Evolutionary conservation across 2,888 invertebrate species (phyloP).

Genomic region (Sthenelais limicola): DNA sequence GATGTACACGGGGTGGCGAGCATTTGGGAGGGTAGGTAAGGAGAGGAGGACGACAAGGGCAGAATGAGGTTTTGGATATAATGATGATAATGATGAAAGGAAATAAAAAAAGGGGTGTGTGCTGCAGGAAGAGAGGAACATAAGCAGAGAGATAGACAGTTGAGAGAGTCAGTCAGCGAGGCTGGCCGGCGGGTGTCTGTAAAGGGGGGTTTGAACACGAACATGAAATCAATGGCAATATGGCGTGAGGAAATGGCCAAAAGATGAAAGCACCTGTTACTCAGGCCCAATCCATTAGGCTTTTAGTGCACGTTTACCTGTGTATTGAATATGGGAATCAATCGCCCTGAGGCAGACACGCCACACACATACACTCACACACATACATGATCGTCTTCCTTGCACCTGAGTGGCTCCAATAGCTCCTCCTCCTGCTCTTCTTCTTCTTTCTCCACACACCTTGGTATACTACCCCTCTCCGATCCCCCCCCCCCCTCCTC

Average conservation of each 20-base stretch:
- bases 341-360: conserved; percentile 18
- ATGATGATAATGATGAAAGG: too few relatives aligned
- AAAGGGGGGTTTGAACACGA: conserved; percentile 13
- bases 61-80: not conserved
- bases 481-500: conserved; percentile 10
- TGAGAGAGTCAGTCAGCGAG: not conserved
- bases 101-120: not conserved
- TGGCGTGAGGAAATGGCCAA: conserved; percentile 33
- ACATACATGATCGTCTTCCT: too few relatives aligned
- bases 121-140: not conserved
- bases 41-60: too few relatives aligned
- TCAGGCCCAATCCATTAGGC: conserved; percentile 29
- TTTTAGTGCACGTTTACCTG: conserved; percentile 33
- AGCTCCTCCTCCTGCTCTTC: too few relatives aligned
- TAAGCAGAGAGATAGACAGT: not conserved
- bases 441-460: too few relatives aligned
- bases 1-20: too few relatives aligned
- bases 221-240: conserved; percentile 29
- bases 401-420: too few relatives aligned
- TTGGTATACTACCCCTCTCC: not conserved
- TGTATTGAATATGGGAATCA: conserved; percentile 26
- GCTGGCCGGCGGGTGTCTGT: not conserved
- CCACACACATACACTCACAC: too few relatives aligned
- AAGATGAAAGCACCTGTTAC: conserved; percentile 35
- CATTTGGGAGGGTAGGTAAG: too few relatives aligned